phyloP scores from a whole-genome alignment of 2,113 vertebrate genomes.

The Theristicus caerulescens region DNA sequence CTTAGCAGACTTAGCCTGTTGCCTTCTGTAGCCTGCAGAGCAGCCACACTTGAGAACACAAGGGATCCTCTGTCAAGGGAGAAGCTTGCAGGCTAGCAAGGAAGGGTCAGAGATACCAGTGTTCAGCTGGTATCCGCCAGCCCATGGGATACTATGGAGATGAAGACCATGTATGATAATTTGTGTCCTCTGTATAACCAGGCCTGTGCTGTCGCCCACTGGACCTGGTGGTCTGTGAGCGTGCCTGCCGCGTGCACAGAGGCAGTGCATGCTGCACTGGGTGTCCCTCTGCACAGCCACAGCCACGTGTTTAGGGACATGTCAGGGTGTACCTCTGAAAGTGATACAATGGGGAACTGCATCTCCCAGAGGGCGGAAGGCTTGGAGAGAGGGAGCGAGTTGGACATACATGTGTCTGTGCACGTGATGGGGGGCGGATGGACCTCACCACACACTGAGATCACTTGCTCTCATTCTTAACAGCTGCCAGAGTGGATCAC shows the following conservation, averaged over 20 bases:
- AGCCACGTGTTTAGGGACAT: accelerated
- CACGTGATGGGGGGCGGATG: accelerated
- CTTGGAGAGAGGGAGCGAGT: neutral
- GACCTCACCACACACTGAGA: neutral
- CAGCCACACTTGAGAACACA: neutral
- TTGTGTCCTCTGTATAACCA: neutral
- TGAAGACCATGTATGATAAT: neutral
- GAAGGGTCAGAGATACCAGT: neutral
- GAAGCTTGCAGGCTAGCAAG: neutral
- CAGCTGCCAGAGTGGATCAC: constrained; percentile 71
- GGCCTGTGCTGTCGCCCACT: neutral
- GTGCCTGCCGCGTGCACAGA: accelerated
- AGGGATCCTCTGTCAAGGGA: neutral
- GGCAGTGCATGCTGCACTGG: neutral
- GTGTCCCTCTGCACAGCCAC: accelerated
- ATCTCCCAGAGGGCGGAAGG: neutral
- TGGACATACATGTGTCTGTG: neutral
- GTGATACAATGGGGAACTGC: neutral
- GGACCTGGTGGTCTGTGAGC: neutral
- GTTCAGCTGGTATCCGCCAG: neutral
- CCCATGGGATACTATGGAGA: neutral
- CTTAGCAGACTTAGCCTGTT: neutral
- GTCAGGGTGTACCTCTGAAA: neutral
- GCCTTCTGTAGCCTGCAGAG: neutral
- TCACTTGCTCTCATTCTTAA: neutral